Conservation (phyloP, 2,113 vertebrate genomes). For the Ceuthmochares aereus region DNA sequence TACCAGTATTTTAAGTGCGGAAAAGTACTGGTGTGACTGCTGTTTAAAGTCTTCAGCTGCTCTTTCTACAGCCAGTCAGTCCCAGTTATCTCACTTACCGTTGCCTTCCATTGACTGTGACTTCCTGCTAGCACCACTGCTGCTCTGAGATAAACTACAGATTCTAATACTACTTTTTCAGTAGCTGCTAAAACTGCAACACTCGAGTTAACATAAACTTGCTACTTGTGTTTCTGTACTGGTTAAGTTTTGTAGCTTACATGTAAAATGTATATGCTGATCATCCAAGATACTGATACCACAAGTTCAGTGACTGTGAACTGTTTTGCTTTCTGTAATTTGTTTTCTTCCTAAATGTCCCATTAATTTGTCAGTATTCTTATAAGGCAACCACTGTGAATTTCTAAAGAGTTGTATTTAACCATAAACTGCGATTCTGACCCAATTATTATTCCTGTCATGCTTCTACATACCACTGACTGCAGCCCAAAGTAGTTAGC, state of each 20-base stretch:
- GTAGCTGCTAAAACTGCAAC: neutral
- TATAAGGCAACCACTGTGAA: neutral
- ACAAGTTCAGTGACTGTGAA: neutral
- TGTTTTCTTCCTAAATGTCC: neutral
- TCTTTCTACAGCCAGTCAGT: neutral
- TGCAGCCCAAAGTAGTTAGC: neutral
- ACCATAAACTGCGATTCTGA: neutral
- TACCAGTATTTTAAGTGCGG: neutral
- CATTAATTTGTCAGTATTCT: neutral
- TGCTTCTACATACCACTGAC: neutral
- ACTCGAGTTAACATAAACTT: neutral
- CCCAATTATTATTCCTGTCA: neutral
- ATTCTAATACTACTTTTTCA: neutral
- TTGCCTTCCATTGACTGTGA: neutral
- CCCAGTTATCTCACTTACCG: neutral
- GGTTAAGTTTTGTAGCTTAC: neutral
- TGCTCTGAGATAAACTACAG: neutral
- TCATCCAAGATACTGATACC: neutral
- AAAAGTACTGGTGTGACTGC: neutral
- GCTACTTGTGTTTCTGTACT: neutral
- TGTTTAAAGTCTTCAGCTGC: neutral
- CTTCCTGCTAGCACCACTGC: neutral
- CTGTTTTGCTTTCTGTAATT: neutral
- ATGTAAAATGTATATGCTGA: neutral
- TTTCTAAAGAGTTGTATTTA: neutral